phyloP scores from a whole-genome alignment of 2,888 invertebrate species.

The Leucozona laternaria region DNA sequence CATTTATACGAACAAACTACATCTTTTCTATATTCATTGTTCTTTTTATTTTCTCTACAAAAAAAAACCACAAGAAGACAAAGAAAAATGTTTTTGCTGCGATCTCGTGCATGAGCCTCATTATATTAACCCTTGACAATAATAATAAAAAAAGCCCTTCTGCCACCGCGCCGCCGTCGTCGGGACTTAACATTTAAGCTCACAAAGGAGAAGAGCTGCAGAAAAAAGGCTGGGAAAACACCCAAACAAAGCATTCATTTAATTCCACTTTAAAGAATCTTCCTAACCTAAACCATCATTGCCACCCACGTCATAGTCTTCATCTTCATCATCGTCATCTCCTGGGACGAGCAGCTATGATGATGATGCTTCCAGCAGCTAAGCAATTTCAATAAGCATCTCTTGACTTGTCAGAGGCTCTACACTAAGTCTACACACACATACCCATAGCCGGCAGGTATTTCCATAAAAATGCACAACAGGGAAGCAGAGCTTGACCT shows the following conservation, averaged over 20 bases:
- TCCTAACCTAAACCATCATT: not conserved
- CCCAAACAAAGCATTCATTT: constrained; percentile 58
- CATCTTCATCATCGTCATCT: not conserved
- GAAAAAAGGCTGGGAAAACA: constrained; percentile 15
- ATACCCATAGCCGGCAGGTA: constrained; percentile 59
- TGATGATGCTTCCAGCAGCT: constrained; percentile 67
- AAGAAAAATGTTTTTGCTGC: constrained; percentile 49
- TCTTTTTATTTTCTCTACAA: constrained; percentile 25
- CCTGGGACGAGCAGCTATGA: constrained; percentile 12
- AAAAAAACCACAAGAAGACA: constrained; percentile 35
- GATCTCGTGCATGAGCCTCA: constrained; percentile 45
- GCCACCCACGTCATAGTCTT: not conserved
- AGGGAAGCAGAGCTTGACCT: constrained; percentile 68
- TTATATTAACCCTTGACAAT: constrained; percentile 62
- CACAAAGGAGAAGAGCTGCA: constrained; percentile 30
- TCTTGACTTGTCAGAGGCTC: constrained; percentile 69
- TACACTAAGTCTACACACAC: constrained; percentile 43
- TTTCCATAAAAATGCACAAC: constrained; percentile 67
- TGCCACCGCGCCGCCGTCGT: too few species aligned
- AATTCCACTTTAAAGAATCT: constrained; percentile 15
- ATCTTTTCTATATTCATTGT: constrained; percentile 14
- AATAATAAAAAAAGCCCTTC: constrained; percentile 37
- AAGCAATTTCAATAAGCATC: constrained; percentile 72
- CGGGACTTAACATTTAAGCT: constrained; percentile 49
- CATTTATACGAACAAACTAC: not conserved